Evolutionary conservation across 1,140 invertebrate genomes (phyloP).

Genomic region (Hyphantria cunea): DNA sequence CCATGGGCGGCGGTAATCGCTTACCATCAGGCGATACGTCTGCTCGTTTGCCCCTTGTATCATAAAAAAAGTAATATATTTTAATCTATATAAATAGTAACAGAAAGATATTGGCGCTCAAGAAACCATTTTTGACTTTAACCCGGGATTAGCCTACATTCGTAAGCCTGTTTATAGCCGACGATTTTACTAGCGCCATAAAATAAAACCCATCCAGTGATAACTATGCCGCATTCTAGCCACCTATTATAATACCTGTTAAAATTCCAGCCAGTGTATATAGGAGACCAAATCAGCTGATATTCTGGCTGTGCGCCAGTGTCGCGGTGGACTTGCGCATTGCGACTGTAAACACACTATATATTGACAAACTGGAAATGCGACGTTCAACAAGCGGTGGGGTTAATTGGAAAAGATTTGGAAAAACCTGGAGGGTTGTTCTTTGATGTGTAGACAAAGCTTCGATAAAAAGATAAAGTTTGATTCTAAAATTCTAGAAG

Average conservation of each 20-base stretch:
- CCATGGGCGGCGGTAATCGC: no score
- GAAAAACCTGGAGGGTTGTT: no score
- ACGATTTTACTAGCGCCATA: neutral
- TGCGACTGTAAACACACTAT: slow-evolving; percentile 45
- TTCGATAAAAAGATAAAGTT: no score
- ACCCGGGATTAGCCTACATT: slow-evolving; percentile 1
- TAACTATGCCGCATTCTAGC: neutral
- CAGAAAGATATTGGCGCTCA: no score
- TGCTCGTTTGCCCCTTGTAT: no score
- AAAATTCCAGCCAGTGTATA: slow-evolving; percentile 19
- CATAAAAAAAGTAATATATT: no score
- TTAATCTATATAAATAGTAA: no score
- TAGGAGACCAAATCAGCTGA: slow-evolving; percentile 41
- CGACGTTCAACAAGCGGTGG: slow-evolving; percentile 23
- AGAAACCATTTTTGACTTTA: neutral
- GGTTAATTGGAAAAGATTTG: neutral
- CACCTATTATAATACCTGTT: slow-evolving; percentile 5
- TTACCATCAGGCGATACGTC: no score
- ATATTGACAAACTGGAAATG: slow-evolving; percentile 36
- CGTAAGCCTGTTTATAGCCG: no score
- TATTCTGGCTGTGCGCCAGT: slow-evolving; percentile 36
- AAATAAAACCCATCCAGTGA: neutral
- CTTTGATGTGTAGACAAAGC: no score
- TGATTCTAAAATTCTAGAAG: no score
- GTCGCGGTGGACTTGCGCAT: slow-evolving; percentile 47